These are phyloP conservation scores for Flabesymbios commensalis DNA, from an alignment of 2,888 invertebrate species.

Conservation along the genomic window DNA sequence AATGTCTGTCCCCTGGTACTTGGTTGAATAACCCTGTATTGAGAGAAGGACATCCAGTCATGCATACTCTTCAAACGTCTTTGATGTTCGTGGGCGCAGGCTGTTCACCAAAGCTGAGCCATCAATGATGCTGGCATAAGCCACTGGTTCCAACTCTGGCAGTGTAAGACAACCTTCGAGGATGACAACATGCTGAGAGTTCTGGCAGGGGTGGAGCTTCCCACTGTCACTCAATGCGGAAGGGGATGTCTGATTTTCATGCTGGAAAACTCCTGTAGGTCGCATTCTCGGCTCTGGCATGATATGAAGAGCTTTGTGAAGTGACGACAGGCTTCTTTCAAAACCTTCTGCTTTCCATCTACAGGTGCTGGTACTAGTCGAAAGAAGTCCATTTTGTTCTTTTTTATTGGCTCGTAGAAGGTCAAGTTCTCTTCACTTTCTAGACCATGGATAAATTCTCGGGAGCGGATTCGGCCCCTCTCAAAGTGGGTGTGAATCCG, in stretches of 20 bases:
- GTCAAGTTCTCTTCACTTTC: slow-evolving; percentile 12
- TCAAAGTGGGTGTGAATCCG: slow-evolving; percentile 23
- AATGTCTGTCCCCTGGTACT: slow-evolving; percentile 22
- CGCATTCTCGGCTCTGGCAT: not conserved
- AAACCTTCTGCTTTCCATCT: not conserved
- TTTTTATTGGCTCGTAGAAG: slow-evolving; percentile 11
- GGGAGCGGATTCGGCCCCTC: slow-evolving; percentile 12
- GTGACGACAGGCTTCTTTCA: not conserved
- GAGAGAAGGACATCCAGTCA: slow-evolving; percentile 5
- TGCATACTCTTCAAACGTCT: not conserved
- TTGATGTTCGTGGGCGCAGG: not conserved
- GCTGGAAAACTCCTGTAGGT: slow-evolving; percentile 12
- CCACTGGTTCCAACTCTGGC: not conserved
- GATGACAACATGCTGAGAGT: not conserved
- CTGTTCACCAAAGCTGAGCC: not conserved
- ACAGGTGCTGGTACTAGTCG: not conserved
- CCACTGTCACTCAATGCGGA: not conserved
- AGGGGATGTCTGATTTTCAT: not conserved
- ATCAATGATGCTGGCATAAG: not conserved
- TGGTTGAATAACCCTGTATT: slow-evolving; percentile 6
- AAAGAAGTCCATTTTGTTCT: slow-evolving; percentile 1
- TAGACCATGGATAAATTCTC: not conserved
- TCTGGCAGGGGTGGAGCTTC: not conserved
- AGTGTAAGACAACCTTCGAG: not conserved
- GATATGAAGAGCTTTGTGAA: not conserved